phyloP scores from a whole-genome alignment of 92 coral and sea anemone species.

The Palythoa caribaeorum region DNA sequence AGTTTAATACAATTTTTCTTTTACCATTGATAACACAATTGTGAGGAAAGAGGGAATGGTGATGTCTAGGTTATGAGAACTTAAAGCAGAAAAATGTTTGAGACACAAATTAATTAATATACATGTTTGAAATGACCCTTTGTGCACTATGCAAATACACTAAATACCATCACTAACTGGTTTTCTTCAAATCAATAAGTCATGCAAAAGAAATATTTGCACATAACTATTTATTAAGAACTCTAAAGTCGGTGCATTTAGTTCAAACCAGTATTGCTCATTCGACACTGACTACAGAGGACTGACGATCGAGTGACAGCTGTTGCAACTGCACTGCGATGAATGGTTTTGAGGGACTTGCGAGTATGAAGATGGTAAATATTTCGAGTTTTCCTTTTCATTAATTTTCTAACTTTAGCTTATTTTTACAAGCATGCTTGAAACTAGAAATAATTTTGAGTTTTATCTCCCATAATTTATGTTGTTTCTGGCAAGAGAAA shows the following conservation, averaged over 20 bases:
- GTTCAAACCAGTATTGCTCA: background rate
- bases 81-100: background rate
- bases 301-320: background rate
- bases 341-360: constrained; percentile 26
- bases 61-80: background rate
- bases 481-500: background rate
- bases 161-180: constrained; percentile 34
- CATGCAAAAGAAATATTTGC: constrained; percentile 36
- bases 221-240: constrained; percentile 9
- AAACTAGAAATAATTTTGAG: background rate
- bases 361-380: constrained; percentile 44
- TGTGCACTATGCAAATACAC: constrained; percentile 11
- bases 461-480: background rate
- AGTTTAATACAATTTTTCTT: background rate
- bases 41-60: background rate
- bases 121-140: background rate
- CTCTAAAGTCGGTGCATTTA: background rate
- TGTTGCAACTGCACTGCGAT: background rate
- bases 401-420: background rate
- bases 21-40: background rate
- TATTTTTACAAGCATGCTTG: background rate
- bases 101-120: background rate
- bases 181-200: background rate
- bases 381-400: background rate
- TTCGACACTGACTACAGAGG: background rate